phyloP scores from a whole-genome alignment of 2,888 invertebrate species.

The Leptinotarsa peninsularis region DNA sequence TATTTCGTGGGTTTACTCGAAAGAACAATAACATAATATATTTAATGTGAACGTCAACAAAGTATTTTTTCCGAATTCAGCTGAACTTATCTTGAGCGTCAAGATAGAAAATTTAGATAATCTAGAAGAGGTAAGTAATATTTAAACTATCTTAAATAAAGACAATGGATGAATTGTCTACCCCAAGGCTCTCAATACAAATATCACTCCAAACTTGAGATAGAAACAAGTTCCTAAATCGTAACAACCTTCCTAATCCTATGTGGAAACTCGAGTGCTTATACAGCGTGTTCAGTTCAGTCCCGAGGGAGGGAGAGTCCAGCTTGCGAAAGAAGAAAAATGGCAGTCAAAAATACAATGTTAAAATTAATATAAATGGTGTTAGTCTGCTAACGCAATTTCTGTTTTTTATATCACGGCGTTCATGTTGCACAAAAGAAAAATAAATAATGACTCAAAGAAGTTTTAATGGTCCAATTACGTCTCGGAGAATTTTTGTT shows the following conservation, averaged over 20 bases:
- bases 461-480: constrained; percentile 46
- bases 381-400: constrained; percentile 43
- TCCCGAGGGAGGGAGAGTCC: background rate
- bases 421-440: constrained; percentile 38
- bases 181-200: too few species aligned
- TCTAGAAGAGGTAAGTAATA: too few species aligned
- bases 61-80: too few species aligned
- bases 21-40: too few species aligned
- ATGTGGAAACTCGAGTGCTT: background rate
- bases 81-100: too few species aligned
- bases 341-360: constrained; percentile 41
- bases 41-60: too few species aligned
- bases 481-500: constrained; percentile 37
- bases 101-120: too few species aligned
- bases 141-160: too few species aligned
- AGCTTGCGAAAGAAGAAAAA: constrained; percentile 36
- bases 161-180: too few species aligned
- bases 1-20: too few species aligned
- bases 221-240: background rate
- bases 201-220: too few species aligned
- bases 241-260: background rate
- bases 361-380: constrained; percentile 44
- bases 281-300: constrained; percentile 14
- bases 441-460: constrained; percentile 42
- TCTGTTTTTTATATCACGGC: constrained; percentile 40